Conservation (phyloP, 1,140 invertebrate species). For the Colletes gigas region DNA sequence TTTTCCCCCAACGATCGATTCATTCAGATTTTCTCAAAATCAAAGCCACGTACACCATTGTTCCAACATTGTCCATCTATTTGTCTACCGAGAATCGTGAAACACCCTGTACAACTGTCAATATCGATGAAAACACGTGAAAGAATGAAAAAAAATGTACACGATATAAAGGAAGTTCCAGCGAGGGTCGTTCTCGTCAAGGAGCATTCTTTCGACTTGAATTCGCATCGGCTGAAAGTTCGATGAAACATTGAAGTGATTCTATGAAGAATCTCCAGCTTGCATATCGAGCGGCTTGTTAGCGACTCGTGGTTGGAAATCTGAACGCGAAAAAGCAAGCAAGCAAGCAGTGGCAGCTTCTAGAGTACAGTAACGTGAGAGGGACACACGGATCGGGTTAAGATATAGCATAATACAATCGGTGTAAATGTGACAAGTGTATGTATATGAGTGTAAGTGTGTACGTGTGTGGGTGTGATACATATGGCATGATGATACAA, state of each 20-base stretch:
- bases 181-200: background rate
- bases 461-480: constrained; percentile 22
- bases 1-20: background rate
- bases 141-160: background rate
- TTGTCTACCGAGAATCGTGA: background rate
- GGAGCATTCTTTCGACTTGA: background rate
- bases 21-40: background rate
- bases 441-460: constrained; percentile 11
- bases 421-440: constrained; percentile 42
- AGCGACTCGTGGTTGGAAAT: constrained; percentile 40
- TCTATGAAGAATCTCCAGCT: background rate
- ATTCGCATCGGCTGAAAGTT: background rate
- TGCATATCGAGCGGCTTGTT: background rate
- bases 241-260: background rate
- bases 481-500: constrained; percentile 70
- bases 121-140: background rate
- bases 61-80: background rate
- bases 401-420: constrained; percentile 61
- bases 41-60: background rate
- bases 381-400: constrained; percentile 61
- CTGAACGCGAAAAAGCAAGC: constrained; percentile 72
- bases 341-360: constrained; percentile 74
- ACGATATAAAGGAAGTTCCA: background rate
- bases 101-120: constrained; percentile 2
- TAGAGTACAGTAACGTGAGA: constrained; percentile 63